Conservation (phyloP, 2,888 invertebrate genomes). For the Cryptophagus acutangulus region DNA sequence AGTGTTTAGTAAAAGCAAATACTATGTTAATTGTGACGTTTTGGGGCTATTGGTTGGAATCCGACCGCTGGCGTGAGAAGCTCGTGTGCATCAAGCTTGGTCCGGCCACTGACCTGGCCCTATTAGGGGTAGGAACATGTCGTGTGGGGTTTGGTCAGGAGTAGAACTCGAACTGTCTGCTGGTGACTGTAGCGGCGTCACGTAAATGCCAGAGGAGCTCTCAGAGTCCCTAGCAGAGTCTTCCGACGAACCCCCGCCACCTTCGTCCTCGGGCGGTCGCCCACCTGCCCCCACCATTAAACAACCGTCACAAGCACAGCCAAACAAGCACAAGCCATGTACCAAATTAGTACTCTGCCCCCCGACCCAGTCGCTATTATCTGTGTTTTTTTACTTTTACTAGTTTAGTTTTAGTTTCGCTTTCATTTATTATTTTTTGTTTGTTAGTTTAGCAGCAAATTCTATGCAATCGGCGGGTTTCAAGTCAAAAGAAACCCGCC, state of each 20-base stretch:
- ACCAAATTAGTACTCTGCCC: conserved; percentile 24
- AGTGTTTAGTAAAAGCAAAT: too few species aligned
- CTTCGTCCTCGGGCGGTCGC: conserved; percentile 39
- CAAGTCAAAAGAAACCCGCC: too few species aligned
- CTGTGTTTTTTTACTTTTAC: conserved; percentile 8
- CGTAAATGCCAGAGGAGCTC: conserved; percentile 31
- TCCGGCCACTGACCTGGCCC: conserved; percentile 51
- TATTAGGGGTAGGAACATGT: conserved; percentile 43
- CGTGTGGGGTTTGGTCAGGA: conserved; percentile 34
- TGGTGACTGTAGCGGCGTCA: conserved; percentile 32
- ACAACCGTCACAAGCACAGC: conserved; percentile 45
- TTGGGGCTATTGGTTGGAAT: too few species aligned
- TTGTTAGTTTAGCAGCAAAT: too few species aligned
- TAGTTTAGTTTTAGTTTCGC: not conserved
- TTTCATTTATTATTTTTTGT: too few species aligned
- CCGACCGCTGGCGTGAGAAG: conserved; percentile 34
- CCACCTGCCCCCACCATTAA: conserved; percentile 41
- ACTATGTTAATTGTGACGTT: too few species aligned
- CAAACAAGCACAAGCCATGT: conserved; percentile 43
- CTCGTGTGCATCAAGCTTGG: conserved; percentile 41
- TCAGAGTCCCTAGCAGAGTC: conserved; percentile 30
- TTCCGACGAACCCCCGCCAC: conserved; percentile 24
- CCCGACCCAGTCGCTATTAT: conserved; percentile 24
- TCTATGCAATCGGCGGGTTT: too few species aligned
- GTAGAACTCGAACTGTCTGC: conserved; percentile 33